A percentile compares a stretch with the other conserved stretches of the same genome.
Conservation (phyloP, 2,113 vertebrate genomes). For the Myiozetetes cayanensis region DNA sequence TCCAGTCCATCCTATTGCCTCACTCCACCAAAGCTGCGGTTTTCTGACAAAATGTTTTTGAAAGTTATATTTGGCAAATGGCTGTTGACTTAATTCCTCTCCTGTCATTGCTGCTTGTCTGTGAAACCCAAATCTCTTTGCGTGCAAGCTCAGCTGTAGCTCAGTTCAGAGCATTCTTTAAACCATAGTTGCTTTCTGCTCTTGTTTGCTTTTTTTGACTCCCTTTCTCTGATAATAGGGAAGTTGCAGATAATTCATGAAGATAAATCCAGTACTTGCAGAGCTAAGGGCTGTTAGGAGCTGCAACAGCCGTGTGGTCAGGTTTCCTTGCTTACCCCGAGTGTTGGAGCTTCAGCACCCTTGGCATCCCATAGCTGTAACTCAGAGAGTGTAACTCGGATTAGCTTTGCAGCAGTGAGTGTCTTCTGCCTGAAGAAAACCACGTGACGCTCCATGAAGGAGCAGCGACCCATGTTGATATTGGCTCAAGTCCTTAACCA, state of each 20-base stretch:
- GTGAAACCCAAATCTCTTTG: not conserved
- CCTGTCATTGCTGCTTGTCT: not conserved
- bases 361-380: fast-evolving
- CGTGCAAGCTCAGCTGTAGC: not conserved
- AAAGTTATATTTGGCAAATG: conserved; percentile 15
- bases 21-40: not conserved
- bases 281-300: not conserved
- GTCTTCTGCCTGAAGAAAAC: not conserved
- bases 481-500: not conserved
- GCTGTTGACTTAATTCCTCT: conserved; percentile 5
- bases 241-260: not conserved
- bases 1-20: not conserved
- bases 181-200: not conserved
- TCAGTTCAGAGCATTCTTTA: not conserved
- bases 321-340: not conserved
- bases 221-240: not conserved
- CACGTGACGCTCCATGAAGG: not conserved
- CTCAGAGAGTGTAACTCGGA: fast-evolving
- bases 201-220: not conserved
- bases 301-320: fast-evolving
- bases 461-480: not conserved
- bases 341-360: not conserved
- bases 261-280: not conserved
- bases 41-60: not conserved
- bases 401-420: not conserved